Conservation (phyloP, 2,888 invertebrate species). For the Leptopterna dolabrata region DNA sequence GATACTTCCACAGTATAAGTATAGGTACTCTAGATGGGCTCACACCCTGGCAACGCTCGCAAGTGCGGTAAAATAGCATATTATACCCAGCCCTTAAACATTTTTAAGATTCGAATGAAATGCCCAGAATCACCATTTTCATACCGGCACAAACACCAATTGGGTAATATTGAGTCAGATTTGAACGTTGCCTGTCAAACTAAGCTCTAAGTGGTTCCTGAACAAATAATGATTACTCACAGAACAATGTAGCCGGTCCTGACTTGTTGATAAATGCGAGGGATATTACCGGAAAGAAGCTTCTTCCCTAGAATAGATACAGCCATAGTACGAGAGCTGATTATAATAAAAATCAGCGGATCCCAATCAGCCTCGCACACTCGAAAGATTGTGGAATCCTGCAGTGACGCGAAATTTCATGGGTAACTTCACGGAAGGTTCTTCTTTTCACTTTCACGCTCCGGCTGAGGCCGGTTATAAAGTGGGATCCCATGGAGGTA, state of each 20-base stretch:
- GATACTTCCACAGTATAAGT: not conserved
- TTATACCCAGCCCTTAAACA: not conserved
- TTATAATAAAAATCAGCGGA: no score
- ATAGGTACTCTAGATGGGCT: not conserved
- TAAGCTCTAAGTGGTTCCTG: not conserved
- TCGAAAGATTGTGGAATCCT: no score
- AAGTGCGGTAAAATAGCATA: no score
- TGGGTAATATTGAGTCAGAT: not conserved
- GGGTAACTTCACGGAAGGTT: no score
- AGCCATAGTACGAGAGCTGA: conserved; percentile 44
- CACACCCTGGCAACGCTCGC: not conserved
- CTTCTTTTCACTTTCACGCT: no score
- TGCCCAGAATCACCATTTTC: not conserved
- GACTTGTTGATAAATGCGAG: conserved; percentile 62
- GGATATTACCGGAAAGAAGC: conserved; percentile 64
- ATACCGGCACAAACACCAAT: not conserved
- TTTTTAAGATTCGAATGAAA: not conserved
- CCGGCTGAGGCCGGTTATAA: no score
- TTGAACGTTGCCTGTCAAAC: no score
- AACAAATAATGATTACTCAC: conserved; percentile 70
- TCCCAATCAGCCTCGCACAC: no score
- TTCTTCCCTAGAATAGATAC: conserved; percentile 64
- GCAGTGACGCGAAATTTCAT: no score
- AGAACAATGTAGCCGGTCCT: conserved; percentile 77
- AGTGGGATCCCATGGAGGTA: no score